Percentiles rank a stretch among this genome's conserved stretches.
Conservation (phyloP, 2,888 invertebrate species). For the Coleophora deauratella region DNA sequence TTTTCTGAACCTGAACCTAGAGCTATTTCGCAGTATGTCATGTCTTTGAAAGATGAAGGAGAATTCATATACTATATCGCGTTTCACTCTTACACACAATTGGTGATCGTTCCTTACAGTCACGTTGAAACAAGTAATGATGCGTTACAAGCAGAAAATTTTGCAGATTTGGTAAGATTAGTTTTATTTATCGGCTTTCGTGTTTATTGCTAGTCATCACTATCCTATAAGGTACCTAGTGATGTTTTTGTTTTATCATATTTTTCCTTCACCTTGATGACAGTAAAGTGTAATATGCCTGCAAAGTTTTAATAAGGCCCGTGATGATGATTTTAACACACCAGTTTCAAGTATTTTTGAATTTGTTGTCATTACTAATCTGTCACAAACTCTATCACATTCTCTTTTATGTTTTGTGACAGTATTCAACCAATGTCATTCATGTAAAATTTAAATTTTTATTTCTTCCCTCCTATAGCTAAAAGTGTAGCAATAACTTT, state of each 20-base stretch:
- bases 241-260: not conserved
- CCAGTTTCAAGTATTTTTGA: not conserved
- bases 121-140: conserved; percentile 28
- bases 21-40: conserved; percentile 49
- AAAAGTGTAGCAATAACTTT: too few species aligned
- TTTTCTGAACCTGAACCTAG: conserved; percentile 73
- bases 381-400: too few species aligned
- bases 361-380: too few species aligned
- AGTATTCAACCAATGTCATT: too few species aligned
- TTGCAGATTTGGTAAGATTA: conserved; percentile 47
- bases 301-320: too few species aligned
- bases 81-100: conserved; percentile 74
- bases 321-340: too few species aligned
- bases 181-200: not conserved
- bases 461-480: too few species aligned
- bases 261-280: not conserved
- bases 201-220: not conserved
- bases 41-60: conserved; percentile 25
- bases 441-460: too few species aligned
- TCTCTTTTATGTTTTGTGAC: not conserved
- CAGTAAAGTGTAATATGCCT: too few species aligned
- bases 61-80: conserved; percentile 62
- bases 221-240: not conserved
- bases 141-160: conserved; percentile 35
- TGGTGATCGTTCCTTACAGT: conserved; percentile 67